phyloP scores from a whole-genome alignment of 2,797 vertebrate genomes.

The Dicrostonyx torquatus region DNA sequence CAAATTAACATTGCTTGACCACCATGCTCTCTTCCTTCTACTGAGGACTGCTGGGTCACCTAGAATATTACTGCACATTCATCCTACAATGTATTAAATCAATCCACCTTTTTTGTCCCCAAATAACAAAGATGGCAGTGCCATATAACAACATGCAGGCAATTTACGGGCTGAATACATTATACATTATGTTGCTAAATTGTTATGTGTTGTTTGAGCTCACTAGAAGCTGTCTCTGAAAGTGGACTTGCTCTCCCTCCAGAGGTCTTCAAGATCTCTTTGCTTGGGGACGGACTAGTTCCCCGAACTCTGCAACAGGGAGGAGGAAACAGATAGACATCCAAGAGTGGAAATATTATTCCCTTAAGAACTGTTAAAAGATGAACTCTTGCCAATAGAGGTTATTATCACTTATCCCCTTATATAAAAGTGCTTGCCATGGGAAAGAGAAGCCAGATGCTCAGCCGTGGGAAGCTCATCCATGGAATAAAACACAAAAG shows the following conservation, averaged over 20 bases:
- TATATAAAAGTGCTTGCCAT: background rate
- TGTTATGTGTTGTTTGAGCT: background rate
- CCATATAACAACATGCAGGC: background rate
- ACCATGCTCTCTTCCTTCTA: background rate
- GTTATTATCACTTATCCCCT: background rate
- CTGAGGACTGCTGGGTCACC: background rate
- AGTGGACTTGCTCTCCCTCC: background rate
- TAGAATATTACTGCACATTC: background rate
- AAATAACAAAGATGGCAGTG: background rate
- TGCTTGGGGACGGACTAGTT: background rate
- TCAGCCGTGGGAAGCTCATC: background rate
- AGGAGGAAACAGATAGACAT: background rate
- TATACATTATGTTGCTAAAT: background rate
- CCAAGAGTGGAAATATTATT: background rate
- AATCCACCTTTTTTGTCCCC: background rate
- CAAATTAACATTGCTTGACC: background rate
- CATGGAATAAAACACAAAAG: background rate
- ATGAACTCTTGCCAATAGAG: background rate
- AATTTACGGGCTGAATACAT: background rate
- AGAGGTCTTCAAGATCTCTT: background rate
- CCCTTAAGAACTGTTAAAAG: background rate
- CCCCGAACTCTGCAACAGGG: background rate
- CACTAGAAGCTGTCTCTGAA: background rate
- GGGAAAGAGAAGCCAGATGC: background rate
- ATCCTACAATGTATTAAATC: background rate